phyloP scores from a whole-genome alignment of 2,797 vertebrate species.

The Amblyraja radiata region DNA sequence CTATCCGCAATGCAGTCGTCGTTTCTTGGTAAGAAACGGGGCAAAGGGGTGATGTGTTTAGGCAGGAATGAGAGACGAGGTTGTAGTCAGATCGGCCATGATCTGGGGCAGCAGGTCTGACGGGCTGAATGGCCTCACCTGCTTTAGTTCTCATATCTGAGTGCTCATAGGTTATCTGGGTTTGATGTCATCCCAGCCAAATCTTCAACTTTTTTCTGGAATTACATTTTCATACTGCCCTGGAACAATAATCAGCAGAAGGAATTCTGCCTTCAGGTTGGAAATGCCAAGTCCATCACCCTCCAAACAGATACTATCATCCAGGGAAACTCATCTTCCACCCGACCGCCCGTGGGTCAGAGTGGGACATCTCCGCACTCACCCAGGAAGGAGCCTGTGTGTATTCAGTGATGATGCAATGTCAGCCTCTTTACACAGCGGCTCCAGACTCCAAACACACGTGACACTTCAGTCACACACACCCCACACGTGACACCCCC shows the following conservation, averaged over 20 bases:
- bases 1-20: too few relatives aligned
- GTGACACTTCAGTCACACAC: background rate
- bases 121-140: too few relatives aligned
- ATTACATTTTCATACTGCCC: background rate
- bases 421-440: background rate
- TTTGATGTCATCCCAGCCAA: background rate
- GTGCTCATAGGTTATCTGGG: background rate
- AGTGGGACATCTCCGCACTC: background rate
- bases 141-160: too few relatives aligned
- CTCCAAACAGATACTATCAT: too few relatives aligned
- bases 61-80: too few relatives aligned
- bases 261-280: background rate
- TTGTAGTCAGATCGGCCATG: too few relatives aligned
- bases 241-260: background rate
- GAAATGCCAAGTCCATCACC: background rate
- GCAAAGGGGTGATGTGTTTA: too few relatives aligned
- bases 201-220: background rate
- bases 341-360: background rate
- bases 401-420: background rate
- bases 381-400: background rate
- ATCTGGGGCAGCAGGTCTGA: too few relatives aligned
- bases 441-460: background rate
- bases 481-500: too few relatives aligned
- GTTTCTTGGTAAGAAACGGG: too few relatives aligned
- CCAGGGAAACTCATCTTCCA: background rate